phyloP scores from a whole-genome alignment of 2,113 vertebrate genomes.

The Ellobius talpinus region DNA sequence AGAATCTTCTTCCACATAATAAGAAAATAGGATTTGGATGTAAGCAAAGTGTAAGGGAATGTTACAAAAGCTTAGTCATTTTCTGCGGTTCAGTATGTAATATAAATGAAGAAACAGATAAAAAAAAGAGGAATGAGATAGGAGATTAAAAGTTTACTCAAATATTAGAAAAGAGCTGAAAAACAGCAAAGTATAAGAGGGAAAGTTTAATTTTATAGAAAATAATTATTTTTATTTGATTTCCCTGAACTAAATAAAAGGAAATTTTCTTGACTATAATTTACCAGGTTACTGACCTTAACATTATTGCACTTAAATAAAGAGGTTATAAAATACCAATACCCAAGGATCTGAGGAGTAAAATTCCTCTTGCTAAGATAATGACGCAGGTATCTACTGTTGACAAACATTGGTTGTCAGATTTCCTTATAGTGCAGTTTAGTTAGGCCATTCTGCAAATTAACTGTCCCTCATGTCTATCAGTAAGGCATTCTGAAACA shows the following conservation, averaged over 20 bases:
- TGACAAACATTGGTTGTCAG: not conserved
- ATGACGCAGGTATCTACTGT: constrained; percentile 5
- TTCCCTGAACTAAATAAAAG: not conserved
- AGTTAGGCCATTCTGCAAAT: constrained; percentile 60
- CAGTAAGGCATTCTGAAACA: constrained; percentile 36
- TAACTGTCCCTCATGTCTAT: constrained; percentile 41
- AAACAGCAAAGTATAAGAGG: not conserved
- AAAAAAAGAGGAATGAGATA: not conserved
- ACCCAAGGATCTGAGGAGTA: not conserved
- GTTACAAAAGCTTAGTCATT: not conserved
- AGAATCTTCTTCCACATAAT: not conserved
- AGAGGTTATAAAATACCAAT: not conserved
- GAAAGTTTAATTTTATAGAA: not conserved
- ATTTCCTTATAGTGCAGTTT: constrained; percentile 46
- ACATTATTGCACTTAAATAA: constrained; percentile 21
- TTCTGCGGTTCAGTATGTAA: not conserved
- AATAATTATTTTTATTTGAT: not conserved
- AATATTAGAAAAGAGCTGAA: not conserved
- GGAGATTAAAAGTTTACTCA: not conserved
- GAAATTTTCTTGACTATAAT: not conserved
- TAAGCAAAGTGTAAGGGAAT: not conserved
- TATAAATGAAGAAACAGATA: not conserved
- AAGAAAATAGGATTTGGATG: not conserved
- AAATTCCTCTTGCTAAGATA: not conserved
- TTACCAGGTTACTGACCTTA: constrained; percentile 1